These are phyloP conservation scores for Aleiodes sp. DNA, from an alignment of 1,140 invertebrate species.

Conservation along the genomic window DNA sequence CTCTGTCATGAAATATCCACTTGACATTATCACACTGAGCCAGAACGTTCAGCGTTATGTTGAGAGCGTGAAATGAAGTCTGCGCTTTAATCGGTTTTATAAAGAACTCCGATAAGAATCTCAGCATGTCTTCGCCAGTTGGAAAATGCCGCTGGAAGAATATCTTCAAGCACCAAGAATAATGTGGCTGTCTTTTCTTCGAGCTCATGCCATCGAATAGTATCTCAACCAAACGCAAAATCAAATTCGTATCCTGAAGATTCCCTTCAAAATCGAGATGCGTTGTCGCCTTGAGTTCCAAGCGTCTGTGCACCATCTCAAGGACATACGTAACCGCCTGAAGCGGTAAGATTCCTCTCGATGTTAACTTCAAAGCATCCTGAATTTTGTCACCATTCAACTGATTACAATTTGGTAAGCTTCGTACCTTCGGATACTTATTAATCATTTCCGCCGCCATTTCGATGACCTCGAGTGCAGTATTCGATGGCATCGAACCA, in stretches of 20 bases:
- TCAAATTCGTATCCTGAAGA: constrained; percentile 50
- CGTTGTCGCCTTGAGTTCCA: constrained; percentile 50
- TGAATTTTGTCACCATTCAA: constrained; percentile 55
- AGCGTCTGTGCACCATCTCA: constrained; percentile 59
- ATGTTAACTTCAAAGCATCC: constrained; percentile 48
- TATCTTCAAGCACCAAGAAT: constrained; percentile 58
- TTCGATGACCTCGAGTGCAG: constrained; percentile 54
- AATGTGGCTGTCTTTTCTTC: constrained; percentile 44
- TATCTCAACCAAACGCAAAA: constrained; percentile 56
- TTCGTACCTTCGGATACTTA: constrained; percentile 42
- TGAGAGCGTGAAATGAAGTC: constrained; percentile 53
- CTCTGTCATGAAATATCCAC: constrained; percentile 52
- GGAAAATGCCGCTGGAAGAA: constrained; percentile 59
- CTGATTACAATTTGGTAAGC: constrained; percentile 48
- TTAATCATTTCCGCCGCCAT: constrained; percentile 56
- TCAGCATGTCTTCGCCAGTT: constrained; percentile 44
- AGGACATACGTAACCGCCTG: constrained; percentile 59
- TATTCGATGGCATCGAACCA: constrained; percentile 42
- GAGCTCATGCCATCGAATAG: constrained; percentile 51
- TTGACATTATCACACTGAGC: constrained; percentile 42
- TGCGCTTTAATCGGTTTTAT: constrained; percentile 51
- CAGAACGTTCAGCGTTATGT: constrained; percentile 46
- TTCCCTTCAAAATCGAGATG: constrained; percentile 54
- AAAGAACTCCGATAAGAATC: constrained; percentile 56
- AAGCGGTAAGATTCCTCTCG: constrained; percentile 51